These are phyloP conservation scores for Digitonthophagus gazella DNA, from an alignment of 2,888 invertebrate genomes.

Conservation along the genomic window DNA sequence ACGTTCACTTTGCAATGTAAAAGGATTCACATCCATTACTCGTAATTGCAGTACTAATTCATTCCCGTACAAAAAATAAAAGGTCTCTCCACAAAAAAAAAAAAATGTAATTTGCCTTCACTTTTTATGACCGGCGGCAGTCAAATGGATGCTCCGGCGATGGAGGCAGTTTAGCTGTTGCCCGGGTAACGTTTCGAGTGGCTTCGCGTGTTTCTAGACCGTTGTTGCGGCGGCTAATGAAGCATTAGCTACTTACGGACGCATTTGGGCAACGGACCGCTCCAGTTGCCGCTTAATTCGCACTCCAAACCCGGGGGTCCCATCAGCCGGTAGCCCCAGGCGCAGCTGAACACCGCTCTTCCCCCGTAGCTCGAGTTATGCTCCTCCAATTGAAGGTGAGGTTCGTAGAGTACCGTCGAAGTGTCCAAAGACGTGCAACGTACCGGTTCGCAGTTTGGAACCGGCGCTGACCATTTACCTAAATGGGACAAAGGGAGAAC, in stretches of 20 bases:
- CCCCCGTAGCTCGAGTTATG: constrained; percentile 81
- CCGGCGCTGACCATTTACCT: constrained; percentile 76
- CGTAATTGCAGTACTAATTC: too few relatives aligned
- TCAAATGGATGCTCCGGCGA: background rate
- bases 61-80: too few relatives aligned
- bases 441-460: constrained; percentile 75
- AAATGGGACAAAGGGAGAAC: constrained; percentile 36
- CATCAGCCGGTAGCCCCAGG: constrained; percentile 77
- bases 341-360: constrained; percentile 76
- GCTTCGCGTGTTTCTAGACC: background rate
- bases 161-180: background rate
- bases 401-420: constrained; percentile 63
- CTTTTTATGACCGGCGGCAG: background rate
- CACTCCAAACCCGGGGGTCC: constrained; percentile 79
- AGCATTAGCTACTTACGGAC: constrained; percentile 58
- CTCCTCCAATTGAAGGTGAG: constrained; percentile 72
- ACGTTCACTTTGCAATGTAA: too few relatives aligned
- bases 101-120: background rate
- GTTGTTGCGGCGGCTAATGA: background rate
- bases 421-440: constrained; percentile 71
- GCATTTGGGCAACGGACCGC: constrained; percentile 73
- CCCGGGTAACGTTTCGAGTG: background rate
- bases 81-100: too few relatives aligned
- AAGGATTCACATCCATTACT: too few relatives aligned
- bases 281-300: constrained; percentile 77